Base-by-base conservation (phyloP, 2,113 vertebrate genomes). In the Mellivora capensis region DNA sequence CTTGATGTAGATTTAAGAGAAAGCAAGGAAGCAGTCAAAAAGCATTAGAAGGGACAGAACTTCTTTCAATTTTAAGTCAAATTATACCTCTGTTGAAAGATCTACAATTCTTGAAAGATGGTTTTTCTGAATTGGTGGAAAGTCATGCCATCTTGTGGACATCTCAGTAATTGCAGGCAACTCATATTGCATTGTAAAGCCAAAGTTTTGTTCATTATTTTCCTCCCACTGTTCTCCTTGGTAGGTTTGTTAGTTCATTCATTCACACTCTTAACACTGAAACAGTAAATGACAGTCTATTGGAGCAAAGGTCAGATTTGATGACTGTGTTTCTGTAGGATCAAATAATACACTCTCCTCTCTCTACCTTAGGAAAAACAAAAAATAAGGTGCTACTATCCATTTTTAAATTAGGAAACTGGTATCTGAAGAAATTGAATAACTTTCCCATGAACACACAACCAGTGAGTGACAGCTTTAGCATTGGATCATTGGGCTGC, bases 101-200 rank as follows among this genome's bases (percentile, higher is more conserved):
- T 52, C 64, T 91, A 34, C 47, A 90, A 42, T 18, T 52, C 34
- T 39, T 83, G 39, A 47, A 21, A 1, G 7, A 23, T 14, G 49
- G 15, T 49, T 94, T 87, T 83, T 61, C 76, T 42, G 62, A 95
- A 98, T 57, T 82, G 62, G 76, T 82, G 69, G 98, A 7, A 69
- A 74, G 52, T 93, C 59, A 84, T 92, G 98, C 72, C 98, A 98
- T 98, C 98, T 87, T 93, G 98, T 97, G 98, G 98, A 54, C 42
- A 71, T 12, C 76, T 39, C 0, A 11, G 76, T 90, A 94, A 97
- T 59, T 86, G 87, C 84, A 27, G 17, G 57, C 31, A 59, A 37
- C 37, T 42, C 14, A 2, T 34, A 21, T 2, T 42, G 47, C 7
- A 57, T 57, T 67, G 37, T 0, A 49, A 81, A 61, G 71, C 7